Percentiles rank a stretch among this genome's conserved stretches.
Evolutionary conservation across 2,888 invertebrate species (phyloP).

Genomic region (Scaptodrosophila latifasciaeformis): DNA sequence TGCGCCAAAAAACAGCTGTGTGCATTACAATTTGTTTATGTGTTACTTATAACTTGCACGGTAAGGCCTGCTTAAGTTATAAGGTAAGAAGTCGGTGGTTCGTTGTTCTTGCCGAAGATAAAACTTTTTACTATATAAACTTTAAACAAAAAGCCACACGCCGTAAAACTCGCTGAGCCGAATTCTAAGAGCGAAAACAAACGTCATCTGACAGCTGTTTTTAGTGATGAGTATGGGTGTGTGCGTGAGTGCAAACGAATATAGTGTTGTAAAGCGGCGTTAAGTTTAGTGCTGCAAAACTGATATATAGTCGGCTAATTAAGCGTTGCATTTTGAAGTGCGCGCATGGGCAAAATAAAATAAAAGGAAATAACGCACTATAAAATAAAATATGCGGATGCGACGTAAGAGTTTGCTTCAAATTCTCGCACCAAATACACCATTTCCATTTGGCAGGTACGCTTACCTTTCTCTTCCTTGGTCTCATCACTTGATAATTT

Average conservation of each 20-base stretch:
- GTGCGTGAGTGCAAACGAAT: slow-evolving; percentile 1
- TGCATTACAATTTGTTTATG: too few species aligned
- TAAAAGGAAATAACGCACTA: too few species aligned
- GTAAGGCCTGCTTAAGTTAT: too few species aligned
- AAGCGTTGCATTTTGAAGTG: too few species aligned
- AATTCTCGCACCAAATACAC: slow-evolving; percentile 60
- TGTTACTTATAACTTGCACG: slow-evolving; percentile 20
- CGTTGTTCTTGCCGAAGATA: too few species aligned
- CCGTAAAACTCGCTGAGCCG: background rate
- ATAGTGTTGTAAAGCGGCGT: slow-evolving; percentile 26
- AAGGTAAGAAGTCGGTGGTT: too few species aligned
- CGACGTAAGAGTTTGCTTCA: too few species aligned
- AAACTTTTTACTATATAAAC: slow-evolving; percentile 1
- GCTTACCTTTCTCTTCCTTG: slow-evolving; percentile 78
- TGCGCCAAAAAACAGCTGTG: slow-evolving; percentile 74
- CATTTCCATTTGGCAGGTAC: slow-evolving; percentile 49
- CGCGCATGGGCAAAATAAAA: too few species aligned
- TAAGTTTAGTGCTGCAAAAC: background rate
- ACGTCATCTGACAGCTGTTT: slow-evolving; percentile 30
- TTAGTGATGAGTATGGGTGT: slow-evolving; percentile 7
- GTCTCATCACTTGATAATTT: slow-evolving; percentile 77
- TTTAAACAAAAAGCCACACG: slow-evolving; percentile 1
- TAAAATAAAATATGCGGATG: too few species aligned
- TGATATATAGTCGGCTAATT: too few species aligned
- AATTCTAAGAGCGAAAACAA: slow-evolving; percentile 20